phyloP scores from a whole-genome alignment of 2,113 vertebrate species.

The Poeciliopsis turrubarensis region DNA sequence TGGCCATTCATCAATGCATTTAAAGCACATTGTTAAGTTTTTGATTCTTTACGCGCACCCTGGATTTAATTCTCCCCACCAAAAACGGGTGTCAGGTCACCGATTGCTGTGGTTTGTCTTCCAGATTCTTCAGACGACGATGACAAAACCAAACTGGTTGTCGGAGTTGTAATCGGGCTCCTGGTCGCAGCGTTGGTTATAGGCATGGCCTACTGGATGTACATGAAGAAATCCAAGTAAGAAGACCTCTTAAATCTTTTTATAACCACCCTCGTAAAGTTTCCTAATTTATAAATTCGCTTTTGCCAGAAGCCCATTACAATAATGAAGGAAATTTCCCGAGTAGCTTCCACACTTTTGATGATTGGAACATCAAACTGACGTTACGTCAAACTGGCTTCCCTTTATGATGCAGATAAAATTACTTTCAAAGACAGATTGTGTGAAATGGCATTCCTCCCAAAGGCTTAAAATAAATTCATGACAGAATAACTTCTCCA shows the following conservation, averaged over 20 bases:
- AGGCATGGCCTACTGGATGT: slow-evolving; percentile 89
- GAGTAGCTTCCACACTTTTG: neutral
- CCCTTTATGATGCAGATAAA: neutral
- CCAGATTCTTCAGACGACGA: slow-evolving; percentile 68
- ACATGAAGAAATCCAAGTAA: slow-evolving; percentile 95
- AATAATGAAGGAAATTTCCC: neutral
- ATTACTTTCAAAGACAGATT: neutral
- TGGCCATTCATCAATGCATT: slow-evolving; percentile 61
- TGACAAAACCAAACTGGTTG: slow-evolving; percentile 89
- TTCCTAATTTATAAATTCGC: neutral
- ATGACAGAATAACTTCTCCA: neutral
- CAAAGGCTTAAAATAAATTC: neutral
- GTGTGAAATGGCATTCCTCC: too few relatives aligned
- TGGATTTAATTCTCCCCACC: slow-evolving; percentile 1
- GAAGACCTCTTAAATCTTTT: slow-evolving; percentile 25
- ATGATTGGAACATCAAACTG: neutral
- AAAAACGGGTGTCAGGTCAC: neutral
- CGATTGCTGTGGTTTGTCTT: slow-evolving; percentile 20
- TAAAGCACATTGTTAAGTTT: slow-evolving; percentile 23
- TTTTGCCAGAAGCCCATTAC: neutral
- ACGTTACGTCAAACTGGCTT: neutral
- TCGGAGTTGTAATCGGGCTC: slow-evolving; percentile 91
- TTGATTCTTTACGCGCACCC: slow-evolving; percentile 3
- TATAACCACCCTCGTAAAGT: neutral
- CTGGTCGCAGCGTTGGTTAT: slow-evolving; percentile 86